These are phyloP conservation scores for Limulus polyphemus DNA, from an alignment of 2,888 invertebrate genomes.

Conservation along the genomic window DNA sequence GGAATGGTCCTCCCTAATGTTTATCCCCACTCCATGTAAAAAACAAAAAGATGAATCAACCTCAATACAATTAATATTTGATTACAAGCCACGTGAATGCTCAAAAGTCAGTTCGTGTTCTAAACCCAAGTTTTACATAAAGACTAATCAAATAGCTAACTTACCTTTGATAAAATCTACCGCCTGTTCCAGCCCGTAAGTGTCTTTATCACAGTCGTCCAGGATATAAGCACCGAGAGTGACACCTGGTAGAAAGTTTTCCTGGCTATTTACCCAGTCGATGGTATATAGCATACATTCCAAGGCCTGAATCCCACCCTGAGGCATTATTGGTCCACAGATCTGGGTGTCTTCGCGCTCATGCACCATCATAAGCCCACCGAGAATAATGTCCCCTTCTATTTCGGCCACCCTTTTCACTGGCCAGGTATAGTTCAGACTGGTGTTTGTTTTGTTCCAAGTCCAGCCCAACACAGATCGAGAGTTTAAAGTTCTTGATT, in stretches of 20 bases:
- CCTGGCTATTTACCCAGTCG: conserved; percentile 57
- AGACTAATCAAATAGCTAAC: neutral
- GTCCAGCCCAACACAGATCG: too few species aligned
- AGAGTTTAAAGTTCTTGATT: too few species aligned
- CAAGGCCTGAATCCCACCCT: conserved; percentile 60
- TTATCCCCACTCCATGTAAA: too few species aligned
- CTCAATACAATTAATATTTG: too few species aligned
- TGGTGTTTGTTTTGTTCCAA: too few species aligned
- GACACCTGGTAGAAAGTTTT: conserved; percentile 57
- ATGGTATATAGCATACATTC: conserved; percentile 86
- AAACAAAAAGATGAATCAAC: too few species aligned
- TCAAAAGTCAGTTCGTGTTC: too few species aligned
- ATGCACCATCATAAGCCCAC: conserved; percentile 91
- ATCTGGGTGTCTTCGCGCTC: conserved; percentile 74
- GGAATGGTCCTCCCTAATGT: too few species aligned
- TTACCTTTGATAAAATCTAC: conserved; percentile 93
- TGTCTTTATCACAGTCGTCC: conserved; percentile 92
- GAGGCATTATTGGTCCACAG: conserved; percentile 88
- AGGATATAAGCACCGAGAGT: conserved; percentile 73
- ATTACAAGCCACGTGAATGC: too few species aligned
- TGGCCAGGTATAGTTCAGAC: conserved; percentile 48
- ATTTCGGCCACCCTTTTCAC: conserved; percentile 73
- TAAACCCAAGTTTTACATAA: too few species aligned
- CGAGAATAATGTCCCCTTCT: conserved; percentile 74
- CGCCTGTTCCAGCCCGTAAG: conserved; percentile 88